Percentiles rank a stretch among this genome's conserved stretches.
Evolutionary conservation across 2,797 vertebrate genomes (phyloP).

Genomic region (Anolis apletophallus): DNA sequence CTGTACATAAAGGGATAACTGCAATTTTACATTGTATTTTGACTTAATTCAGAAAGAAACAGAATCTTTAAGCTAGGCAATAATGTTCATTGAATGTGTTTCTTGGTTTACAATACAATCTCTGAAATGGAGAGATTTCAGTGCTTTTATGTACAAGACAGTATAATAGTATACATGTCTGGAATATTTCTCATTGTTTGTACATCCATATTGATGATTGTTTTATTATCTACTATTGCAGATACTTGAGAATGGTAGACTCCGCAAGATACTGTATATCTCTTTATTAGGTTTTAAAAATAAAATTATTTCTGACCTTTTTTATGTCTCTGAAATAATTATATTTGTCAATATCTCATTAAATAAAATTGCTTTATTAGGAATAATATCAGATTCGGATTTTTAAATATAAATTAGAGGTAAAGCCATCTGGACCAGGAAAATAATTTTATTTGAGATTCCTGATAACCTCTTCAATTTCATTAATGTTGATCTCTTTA

Average conservation of each 20-base stretch:
- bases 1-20: neutral
- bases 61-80: neutral
- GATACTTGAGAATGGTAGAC: neutral
- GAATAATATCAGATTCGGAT: too few relatives aligned
- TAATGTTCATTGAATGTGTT: neutral
- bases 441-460: too few relatives aligned
- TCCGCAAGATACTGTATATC: too few relatives aligned
- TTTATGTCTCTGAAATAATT: too few relatives aligned
- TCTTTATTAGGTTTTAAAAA: too few relatives aligned
- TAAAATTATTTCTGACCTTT: too few relatives aligned
- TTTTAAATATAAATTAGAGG: too few relatives aligned
- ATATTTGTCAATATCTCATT: too few relatives aligned
- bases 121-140: neutral
- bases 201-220: neutral
- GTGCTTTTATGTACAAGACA: neutral
- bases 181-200: accelerated
- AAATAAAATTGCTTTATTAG: too few relatives aligned
- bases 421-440: too few relatives aligned
- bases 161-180: neutral
- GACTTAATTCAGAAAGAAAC: neutral
- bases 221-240: constrained; percentile 18
- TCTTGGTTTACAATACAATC: constrained; percentile 10
- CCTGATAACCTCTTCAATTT: too few relatives aligned
- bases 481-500: too few relatives aligned
- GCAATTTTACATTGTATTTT: constrained; percentile 11